Conservation (phyloP, 1,140 invertebrate genomes). For the Semibalanus balanoides region DNA sequence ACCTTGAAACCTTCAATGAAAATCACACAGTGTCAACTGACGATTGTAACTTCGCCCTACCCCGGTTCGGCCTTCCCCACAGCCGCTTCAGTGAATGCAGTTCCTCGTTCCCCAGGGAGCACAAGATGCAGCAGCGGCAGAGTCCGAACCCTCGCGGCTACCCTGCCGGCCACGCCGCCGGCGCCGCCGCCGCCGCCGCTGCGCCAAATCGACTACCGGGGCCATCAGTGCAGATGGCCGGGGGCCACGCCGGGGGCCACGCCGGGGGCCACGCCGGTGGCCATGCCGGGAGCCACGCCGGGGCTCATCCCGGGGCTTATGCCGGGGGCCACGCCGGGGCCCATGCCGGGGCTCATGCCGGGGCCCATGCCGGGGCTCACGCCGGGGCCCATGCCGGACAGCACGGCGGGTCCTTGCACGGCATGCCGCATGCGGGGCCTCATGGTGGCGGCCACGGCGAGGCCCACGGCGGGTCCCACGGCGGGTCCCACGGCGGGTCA, state of each 20-base stretch:
- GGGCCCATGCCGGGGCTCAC: neutral
- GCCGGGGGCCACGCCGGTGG: too few relatives aligned
- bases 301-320: neutral
- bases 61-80: conserved; percentile 18
- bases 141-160: conserved; percentile 24
- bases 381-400: neutral
- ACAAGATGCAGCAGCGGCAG: conserved; percentile 55
- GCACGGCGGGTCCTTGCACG: too few relatives aligned
- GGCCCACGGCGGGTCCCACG: too few relatives aligned
- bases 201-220: neutral
- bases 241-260: too few relatives aligned
- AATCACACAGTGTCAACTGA: too few relatives aligned
- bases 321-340: neutral
- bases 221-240: neutral
- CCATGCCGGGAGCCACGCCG: too few relatives aligned
- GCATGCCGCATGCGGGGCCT: neutral
- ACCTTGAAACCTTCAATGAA: too few relatives aligned
- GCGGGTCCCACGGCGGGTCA: too few relatives aligned
- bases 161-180: neutral
- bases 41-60: too few relatives aligned
- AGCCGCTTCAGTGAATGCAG: conserved; percentile 37
- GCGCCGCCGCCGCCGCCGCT: too few relatives aligned
- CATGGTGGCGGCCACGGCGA: too few relatives aligned
- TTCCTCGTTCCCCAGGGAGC: conserved; percentile 45
- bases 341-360: too few relatives aligned